A percentile compares a stretch with the other conserved stretches of the same genome.
Evolutionary conservation across 2,888 invertebrate species (phyloP).

Genomic region (Oasisia sp.): DNA sequence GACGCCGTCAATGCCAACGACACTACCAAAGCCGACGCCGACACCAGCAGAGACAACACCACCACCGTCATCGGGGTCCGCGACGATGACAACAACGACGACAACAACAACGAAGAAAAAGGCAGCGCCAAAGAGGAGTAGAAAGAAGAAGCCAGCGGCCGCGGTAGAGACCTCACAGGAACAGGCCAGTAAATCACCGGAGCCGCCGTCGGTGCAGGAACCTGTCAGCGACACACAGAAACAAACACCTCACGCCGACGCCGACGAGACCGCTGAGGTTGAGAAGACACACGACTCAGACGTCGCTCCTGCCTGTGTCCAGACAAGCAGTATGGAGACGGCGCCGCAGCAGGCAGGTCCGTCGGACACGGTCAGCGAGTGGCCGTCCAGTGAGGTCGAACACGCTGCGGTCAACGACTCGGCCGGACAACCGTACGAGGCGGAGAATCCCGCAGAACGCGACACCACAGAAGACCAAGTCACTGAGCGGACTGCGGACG

Average conservation of each 20-base stretch:
- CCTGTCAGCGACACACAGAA: background rate
- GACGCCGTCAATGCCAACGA: background rate
- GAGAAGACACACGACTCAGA: background rate
- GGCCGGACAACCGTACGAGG: background rate
- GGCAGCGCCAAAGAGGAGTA: conserved; percentile 19
- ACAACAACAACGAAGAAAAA: conserved; percentile 26
- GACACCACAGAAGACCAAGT: background rate
- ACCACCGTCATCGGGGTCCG: background rate
- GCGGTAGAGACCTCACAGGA: conserved; percentile 35
- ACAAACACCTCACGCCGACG: background rate
- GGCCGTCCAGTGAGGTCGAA: too few relatives aligned
- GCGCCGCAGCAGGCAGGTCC: background rate
- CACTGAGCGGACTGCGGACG: background rate
- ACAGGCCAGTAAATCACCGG: background rate
- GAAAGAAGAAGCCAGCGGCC: conserved; percentile 25
- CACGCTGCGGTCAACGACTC: background rate
- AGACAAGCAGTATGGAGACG: background rate
- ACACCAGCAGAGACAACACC: background rate
- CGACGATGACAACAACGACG: background rate
- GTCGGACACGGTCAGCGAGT: background rate
- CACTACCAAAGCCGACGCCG: background rate
- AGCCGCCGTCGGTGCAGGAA: background rate
- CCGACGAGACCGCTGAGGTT: background rate
- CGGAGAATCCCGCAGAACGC: background rate
- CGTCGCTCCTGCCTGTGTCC: background rate